Evolutionary conservation across 2,888 invertebrate genomes (phyloP), one percentile per base, ranked within the genome.

Genomic region (Notodonta dromedarius): DNA sequence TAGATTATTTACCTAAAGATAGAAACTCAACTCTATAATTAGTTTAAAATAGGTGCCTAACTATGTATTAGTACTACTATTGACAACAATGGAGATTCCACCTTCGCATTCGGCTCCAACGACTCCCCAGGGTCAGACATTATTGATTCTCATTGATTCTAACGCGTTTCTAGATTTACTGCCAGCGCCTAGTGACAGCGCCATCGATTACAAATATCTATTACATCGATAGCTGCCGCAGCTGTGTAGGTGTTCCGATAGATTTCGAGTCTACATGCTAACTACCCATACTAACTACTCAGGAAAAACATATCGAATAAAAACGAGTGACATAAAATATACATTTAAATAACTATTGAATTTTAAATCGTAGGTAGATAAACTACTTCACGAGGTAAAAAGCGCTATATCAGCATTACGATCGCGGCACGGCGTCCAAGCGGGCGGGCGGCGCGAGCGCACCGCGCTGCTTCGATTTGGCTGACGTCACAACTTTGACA

Each of bases 401-500:
- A 79, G 71, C 78, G 71, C 73, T 76, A 72, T 90, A 91, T 90
- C 90, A 67, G 73, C 54, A 68, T 65, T 76, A 81, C 73, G 87
- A 92, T 91, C 92, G 77, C 80, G 67, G 73, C 92, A 77, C 80
- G 67, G 73, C 75, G 74, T 69, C 78, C 71, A 69, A 66, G 70
- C 71, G 66, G 71, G 73, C 76, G 75, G 76, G 69, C 78, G 69
- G 78, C 82, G 84, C 84, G 80, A 78, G 82, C 85, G 83, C 85
- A 77, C 69, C 78, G 70, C 80, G 52, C 77, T 74, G 81, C 76
- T 80, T 79, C 84, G 84, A 84, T 88, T 91, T 88, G 87, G 91
- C 92, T 90, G 93, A 93, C 93, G 92, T 93, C 93, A 93, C 89
- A 88, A 70, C 86, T 90, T 88, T 93, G 93, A 93, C 93, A 93